These are phyloP conservation scores for Turnix velox DNA, from an alignment of 2,113 vertebrate genomes.

Conservation along the genomic window DNA sequence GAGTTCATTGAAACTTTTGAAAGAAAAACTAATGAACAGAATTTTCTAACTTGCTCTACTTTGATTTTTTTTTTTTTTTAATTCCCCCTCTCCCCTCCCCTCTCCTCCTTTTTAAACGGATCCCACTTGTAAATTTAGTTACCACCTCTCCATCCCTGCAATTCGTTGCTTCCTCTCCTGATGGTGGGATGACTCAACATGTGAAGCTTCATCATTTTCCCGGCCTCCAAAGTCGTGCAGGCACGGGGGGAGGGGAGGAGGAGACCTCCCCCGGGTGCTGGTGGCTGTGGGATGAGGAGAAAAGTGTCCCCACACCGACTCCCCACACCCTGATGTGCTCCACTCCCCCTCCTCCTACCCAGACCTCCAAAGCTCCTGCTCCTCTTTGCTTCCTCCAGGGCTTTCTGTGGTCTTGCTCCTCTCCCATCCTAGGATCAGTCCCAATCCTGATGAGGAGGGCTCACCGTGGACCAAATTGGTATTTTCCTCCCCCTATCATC, in stretches of 20 bases:
- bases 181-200: slow-evolving; percentile 63
- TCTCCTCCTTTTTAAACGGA: slow-evolving; percentile 35
- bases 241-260: too few species aligned
- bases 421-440: not conserved
- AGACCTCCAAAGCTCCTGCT: not conserved
- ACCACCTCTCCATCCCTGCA: slow-evolving; percentile 63
- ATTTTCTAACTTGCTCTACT: slow-evolving; percentile 64
- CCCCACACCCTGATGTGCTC: not conserved
- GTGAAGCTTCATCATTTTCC: slow-evolving; percentile 64
- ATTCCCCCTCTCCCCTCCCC: too few species aligned
- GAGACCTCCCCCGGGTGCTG: slow-evolving; percentile 41
- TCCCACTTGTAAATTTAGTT: slow-evolving; percentile 65
- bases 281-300: not conserved
- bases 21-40: slow-evolving; percentile 50
- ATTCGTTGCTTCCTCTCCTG: slow-evolving; percentile 62
- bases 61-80: slow-evolving; percentile 55
- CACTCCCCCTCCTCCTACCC: not conserved
- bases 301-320: not conserved
- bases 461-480: not conserved
- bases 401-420: not conserved
- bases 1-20: slow-evolving; percentile 48
- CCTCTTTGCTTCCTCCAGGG: not conserved
- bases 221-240: slow-evolving; percentile 42
- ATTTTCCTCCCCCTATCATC: not conserved
- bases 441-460: not conserved